phyloP scores from a whole-genome alignment of 2,888 invertebrate genomes.

The Pachymerium ferrugineum region DNA sequence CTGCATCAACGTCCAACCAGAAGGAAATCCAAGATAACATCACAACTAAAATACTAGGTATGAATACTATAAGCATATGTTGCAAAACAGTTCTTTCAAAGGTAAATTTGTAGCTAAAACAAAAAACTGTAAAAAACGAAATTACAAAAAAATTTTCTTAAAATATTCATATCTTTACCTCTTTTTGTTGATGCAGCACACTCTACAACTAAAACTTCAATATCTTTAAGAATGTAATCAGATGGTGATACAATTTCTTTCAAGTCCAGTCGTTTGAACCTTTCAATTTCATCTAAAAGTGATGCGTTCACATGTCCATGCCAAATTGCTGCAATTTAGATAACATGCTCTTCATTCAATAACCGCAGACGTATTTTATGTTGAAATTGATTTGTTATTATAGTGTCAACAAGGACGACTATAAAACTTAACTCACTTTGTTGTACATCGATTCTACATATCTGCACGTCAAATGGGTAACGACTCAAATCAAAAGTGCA shows the following conservation, averaged over 20 bases:
- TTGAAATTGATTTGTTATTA: not conserved
- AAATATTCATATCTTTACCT: not conserved
- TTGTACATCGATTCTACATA: not conserved
- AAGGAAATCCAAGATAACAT: not conserved
- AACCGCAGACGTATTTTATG: not conserved
- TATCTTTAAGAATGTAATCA: not conserved
- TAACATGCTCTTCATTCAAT: not conserved
- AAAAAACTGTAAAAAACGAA: not conserved
- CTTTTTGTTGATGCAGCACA: no score
- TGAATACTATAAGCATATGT: not conserved
- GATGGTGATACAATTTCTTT: not conserved
- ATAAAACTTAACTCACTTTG: no score
- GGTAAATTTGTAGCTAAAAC: not conserved
- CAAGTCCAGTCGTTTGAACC: not conserved
- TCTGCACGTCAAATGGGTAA: not conserved
- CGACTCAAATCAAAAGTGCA: not conserved
- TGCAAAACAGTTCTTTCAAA: not conserved
- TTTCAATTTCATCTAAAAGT: not conserved
- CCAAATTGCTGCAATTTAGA: not conserved
- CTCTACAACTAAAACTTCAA: not conserved
- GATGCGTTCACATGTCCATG: not conserved
- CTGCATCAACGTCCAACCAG: not conserved
- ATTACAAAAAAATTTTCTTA: not conserved
- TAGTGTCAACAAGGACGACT: no score
- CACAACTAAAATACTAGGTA: not conserved